A percentile compares a stretch with the other conserved stretches of the same genome.
phyloP scores from a whole-genome alignment of 1,140 invertebrate genomes.

The Diorhabda sublineata region DNA sequence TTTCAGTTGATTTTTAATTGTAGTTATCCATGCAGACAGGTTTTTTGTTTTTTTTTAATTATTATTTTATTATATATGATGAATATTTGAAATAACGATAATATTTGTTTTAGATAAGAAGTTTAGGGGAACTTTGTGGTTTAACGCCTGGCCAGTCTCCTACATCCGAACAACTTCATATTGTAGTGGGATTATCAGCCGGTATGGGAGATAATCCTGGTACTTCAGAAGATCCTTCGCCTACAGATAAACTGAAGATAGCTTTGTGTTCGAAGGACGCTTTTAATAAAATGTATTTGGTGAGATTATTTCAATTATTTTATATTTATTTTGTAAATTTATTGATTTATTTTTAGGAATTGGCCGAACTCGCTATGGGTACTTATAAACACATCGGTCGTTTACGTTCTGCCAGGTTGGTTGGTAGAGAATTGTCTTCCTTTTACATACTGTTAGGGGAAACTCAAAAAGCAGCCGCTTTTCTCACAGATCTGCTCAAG shows the following conservation, averaged over 20 bases:
- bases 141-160: constrained; percentile 83
- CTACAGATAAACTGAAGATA: constrained; percentile 83
- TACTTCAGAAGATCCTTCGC: constrained; percentile 56
- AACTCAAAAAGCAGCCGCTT: constrained; percentile 81
- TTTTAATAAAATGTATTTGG: constrained; percentile 86
- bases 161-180: constrained; percentile 81
- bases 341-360: constrained; percentile 55
- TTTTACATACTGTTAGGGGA: constrained; percentile 87
- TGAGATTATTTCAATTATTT: constrained; percentile 39
- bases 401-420: constrained; percentile 75
- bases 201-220: constrained; percentile 74
- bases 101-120: constrained; percentile 63
- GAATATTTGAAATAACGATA: neutral
- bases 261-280: constrained; percentile 84
- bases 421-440: constrained; percentile 83
- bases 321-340: neutral
- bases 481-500: constrained; percentile 80
- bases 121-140: constrained; percentile 84
- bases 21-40: too few relatives aligned
- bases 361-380: constrained; percentile 92
- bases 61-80: too few relatives aligned
- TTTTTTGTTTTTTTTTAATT: too few relatives aligned
- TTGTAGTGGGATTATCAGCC: constrained; percentile 82
- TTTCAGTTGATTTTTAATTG: neutral
- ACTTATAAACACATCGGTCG: constrained; percentile 94